phyloP scores from a whole-genome alignment of 2,888 invertebrate genomes.

The Hartigia nigra region DNA sequence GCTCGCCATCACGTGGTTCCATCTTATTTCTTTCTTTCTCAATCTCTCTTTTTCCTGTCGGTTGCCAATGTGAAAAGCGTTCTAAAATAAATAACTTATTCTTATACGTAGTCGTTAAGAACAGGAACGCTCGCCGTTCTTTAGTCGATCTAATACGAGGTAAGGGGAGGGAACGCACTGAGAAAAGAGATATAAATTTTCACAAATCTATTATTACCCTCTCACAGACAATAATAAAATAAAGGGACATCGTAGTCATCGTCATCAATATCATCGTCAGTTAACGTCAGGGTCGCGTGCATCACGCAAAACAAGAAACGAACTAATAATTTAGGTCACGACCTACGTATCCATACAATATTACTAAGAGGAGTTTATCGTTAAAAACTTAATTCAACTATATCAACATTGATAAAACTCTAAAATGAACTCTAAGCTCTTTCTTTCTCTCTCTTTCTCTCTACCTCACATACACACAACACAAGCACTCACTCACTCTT shows the following conservation, averaged over 20 bases:
- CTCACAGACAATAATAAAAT: not conserved
- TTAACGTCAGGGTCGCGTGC: not conserved
- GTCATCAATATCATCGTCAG: conserved; percentile 5
- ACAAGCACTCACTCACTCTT: not conserved
- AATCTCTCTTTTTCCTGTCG: not conserved
- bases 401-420: conserved; percentile 50
- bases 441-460: conserved; percentile 19
- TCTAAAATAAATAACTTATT: conserved; percentile 39
- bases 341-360: conserved; percentile 2
- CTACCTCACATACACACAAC: not conserved
- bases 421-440: conserved; percentile 42
- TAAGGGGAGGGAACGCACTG: not conserved
- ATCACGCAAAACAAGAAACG: not conserved
- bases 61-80: not conserved
- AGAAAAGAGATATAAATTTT: conserved; percentile 13
- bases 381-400: conserved; percentile 41
- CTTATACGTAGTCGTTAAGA: conserved; percentile 22
- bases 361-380: conserved; percentile 22
- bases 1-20: not conserved
- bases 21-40: not conserved
- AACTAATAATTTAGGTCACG: conserved; percentile 10
- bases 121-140: not conserved
- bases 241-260: conserved; percentile 25
- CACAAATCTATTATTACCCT: not conserved
- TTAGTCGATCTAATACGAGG: not conserved